A percentile compares a stretch with the other conserved stretches of the same genome.
These are phyloP conservation scores for Musca vetustissima DNA, from an alignment of 1,140 invertebrate species.

Conservation along the genomic window DNA sequence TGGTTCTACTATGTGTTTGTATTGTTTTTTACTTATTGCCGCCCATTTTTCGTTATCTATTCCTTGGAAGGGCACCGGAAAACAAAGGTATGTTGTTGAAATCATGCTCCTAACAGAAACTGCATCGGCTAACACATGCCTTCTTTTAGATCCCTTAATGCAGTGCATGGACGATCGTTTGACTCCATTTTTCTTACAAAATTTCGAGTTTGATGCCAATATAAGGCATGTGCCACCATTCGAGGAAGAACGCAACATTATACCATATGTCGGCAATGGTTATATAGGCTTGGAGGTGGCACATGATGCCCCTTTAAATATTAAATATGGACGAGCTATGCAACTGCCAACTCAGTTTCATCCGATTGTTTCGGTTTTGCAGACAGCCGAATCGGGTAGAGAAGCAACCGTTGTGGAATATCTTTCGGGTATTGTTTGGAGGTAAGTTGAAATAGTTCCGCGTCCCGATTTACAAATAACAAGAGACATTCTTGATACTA, in stretches of 20 bases:
- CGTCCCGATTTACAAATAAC: too few species aligned
- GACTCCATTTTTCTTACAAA: constrained; percentile 62
- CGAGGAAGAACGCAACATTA: constrained; percentile 61
- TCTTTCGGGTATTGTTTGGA: constrained; percentile 67
- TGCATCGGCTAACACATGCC: too few species aligned
- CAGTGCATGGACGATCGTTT: constrained; percentile 68
- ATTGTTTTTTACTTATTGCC: constrained; percentile 69
- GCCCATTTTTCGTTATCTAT: constrained; percentile 64
- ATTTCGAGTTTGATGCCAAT: constrained; percentile 69
- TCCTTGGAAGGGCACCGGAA: constrained; percentile 54
- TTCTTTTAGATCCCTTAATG: constrained; percentile 60
- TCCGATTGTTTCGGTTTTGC: constrained; percentile 68
- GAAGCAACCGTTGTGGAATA: constrained; percentile 69
- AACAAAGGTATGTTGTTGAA: constrained; percentile 51
- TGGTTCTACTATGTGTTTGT: constrained; percentile 63
- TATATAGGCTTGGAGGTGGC: constrained; percentile 68
- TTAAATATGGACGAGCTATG: constrained; percentile 71
- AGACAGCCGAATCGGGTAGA: constrained; percentile 56
- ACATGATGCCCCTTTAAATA: constrained; percentile 67
- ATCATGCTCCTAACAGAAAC: too few species aligned
- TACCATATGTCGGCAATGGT: constrained; percentile 81
- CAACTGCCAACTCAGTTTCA: constrained; percentile 72
- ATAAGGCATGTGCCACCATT: constrained; percentile 62
- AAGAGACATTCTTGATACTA: too few species aligned
- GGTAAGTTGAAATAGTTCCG: constrained; percentile 18